Percentiles rank a stretch among this genome's conserved stretches.
phyloP scores from a whole-genome alignment of 2,888 invertebrate genomes.

The Gnatocerus cornutus region DNA sequence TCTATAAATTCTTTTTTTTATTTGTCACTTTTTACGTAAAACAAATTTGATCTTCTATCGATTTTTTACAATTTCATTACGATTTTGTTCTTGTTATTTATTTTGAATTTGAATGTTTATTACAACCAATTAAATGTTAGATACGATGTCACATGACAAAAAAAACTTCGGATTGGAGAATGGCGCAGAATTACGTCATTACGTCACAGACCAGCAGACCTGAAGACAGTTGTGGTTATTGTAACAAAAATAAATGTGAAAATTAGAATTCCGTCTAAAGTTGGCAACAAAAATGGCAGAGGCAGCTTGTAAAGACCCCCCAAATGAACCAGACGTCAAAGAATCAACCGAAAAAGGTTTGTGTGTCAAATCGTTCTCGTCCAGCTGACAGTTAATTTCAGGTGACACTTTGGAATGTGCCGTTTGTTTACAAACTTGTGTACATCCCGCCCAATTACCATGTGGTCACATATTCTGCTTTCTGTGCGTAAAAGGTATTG shows the following conservation, averaged over 20 bases:
- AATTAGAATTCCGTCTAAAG: too few relatives aligned
- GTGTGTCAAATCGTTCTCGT: background rate
- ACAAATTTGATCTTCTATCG: too few relatives aligned
- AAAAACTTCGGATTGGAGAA: background rate
- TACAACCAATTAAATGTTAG: too few relatives aligned
- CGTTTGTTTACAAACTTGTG: conserved; percentile 91
- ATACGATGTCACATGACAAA: background rate
- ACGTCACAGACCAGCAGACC: background rate
- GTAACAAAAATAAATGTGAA: background rate
- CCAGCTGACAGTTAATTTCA: conserved; percentile 6
- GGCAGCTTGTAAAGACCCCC: background rate
- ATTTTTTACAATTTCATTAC: too few relatives aligned
- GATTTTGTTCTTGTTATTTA: too few relatives aligned
- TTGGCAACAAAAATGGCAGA: conserved; percentile 2
- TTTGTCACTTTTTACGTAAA: too few relatives aligned
- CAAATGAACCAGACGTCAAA: background rate
- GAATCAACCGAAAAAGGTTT: conserved; percentile 10
- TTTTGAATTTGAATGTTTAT: too few relatives aligned
- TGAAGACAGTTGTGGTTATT: background rate
- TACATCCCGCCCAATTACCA: conserved; percentile 94
- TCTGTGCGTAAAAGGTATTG: conserved; percentile 94
- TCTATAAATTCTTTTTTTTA: too few relatives aligned
- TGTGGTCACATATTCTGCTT: conserved; percentile 98
- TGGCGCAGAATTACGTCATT: background rate
- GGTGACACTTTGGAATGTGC: conserved; percentile 81